Evolutionary conservation across 2,113 vertebrate species (phyloP).

Genomic region (Shinisaurus crocodilurus): DNA sequence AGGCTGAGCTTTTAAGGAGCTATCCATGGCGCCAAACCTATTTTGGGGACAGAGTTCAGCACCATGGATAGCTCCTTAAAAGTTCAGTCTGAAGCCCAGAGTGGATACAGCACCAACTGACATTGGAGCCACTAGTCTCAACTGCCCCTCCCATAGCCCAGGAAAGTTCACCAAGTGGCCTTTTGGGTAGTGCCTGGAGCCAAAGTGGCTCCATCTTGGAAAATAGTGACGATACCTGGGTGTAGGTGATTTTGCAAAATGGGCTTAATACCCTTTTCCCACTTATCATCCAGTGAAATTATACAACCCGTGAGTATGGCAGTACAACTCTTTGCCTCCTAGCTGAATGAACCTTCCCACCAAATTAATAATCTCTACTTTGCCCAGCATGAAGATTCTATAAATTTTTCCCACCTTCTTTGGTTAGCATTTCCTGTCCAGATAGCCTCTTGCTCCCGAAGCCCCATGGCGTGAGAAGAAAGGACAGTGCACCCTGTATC

Average conservation of each 20-base stretch:
- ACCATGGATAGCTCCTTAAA: too few relatives aligned
- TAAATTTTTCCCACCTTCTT: neutral
- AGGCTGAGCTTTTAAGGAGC: too few relatives aligned
- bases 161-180: too few relatives aligned
- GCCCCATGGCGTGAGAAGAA: neutral
- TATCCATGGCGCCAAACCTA: too few relatives aligned
- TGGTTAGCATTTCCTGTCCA: conserved; percentile 3
- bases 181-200: too few relatives aligned
- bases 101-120: too few relatives aligned
- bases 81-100: too few relatives aligned
- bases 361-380: neutral
- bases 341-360: neutral
- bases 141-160: too few relatives aligned
- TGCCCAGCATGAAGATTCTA: neutral
- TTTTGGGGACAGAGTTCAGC: too few relatives aligned
- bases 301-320: neutral
- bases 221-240: too few relatives aligned
- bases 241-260: neutral
- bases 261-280: neutral
- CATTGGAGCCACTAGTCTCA: too few relatives aligned
- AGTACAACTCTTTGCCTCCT: neutral
- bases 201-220: too few relatives aligned
- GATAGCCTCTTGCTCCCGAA: neutral
- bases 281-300: neutral
- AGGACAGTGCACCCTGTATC: neutral